Evolutionary conservation across 1,140 invertebrate genomes (phyloP).

Genomic region (Harpegnathos saltator): DNA sequence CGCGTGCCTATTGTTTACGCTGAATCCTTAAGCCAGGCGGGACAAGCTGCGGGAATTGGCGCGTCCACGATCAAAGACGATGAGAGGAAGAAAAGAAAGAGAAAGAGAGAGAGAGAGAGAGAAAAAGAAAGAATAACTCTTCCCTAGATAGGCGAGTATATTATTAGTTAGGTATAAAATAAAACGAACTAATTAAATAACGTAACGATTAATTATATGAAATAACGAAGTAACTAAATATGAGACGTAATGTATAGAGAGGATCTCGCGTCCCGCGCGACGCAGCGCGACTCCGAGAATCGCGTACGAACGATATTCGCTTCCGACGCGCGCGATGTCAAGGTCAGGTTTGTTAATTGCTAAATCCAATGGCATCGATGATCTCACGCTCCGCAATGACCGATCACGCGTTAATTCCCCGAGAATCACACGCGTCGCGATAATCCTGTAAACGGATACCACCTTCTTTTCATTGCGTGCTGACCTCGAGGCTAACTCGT

Average conservation of each 20-base stretch:
- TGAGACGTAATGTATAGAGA: slow-evolving; percentile 8
- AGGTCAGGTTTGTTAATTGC: slow-evolving; percentile 12
- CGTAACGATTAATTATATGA: slow-evolving; percentile 41
- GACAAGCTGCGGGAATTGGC: slow-evolving; percentile 64
- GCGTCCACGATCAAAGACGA: slow-evolving; percentile 15
- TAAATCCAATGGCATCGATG: slow-evolving; percentile 2
- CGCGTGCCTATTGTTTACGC: slow-evolving; percentile 73
- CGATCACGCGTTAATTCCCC: slow-evolving; percentile 8
- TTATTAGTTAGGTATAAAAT: slow-evolving; percentile 43
- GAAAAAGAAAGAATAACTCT: slow-evolving; percentile 47
- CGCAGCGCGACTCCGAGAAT: neutral
- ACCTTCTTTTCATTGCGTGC: neutral
- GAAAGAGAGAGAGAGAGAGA: neutral
- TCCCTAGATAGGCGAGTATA: slow-evolving; percentile 44
- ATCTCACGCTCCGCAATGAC: slow-evolving; percentile 16
- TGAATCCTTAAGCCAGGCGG: slow-evolving; percentile 61
- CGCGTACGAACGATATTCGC: slow-evolving; percentile 16
- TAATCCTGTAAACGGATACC: neutral
- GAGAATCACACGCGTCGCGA: neutral
- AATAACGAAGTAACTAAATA: slow-evolving; percentile 46
- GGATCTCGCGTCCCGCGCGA: neutral
- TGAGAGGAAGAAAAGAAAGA: neutral
- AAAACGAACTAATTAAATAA: slow-evolving; percentile 48
- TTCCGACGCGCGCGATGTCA: slow-evolving; percentile 8
- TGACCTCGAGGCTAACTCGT: neutral